Evolutionary conservation across 1,140 invertebrate genomes (phyloP).

Genomic region (Drosophila tsacasi): DNA sequence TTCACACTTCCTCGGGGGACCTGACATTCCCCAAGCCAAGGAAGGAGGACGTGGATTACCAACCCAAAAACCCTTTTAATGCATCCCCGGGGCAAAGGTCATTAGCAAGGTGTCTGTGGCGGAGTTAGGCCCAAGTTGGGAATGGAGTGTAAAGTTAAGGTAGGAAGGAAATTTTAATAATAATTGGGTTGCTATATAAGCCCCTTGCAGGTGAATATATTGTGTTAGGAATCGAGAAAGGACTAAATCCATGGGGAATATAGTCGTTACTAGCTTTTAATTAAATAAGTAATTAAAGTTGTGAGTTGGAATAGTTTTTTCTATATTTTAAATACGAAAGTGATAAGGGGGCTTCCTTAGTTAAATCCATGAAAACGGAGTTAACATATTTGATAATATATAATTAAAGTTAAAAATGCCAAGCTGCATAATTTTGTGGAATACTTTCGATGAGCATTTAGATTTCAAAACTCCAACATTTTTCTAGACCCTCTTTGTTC

Average conservation of each 20-base stretch:
- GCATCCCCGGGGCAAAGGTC: constrained; percentile 26
- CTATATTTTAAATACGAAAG: neutral
- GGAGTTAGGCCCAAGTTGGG: constrained; percentile 8
- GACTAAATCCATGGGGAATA: constrained; percentile 8
- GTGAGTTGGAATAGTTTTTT: neutral
- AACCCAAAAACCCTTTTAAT: constrained; percentile 22
- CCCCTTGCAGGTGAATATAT: too few species aligned
- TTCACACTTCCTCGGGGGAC: constrained; percentile 44
- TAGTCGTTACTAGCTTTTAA: neutral
- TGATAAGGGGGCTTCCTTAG: neutral
- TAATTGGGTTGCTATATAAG: constrained; percentile 3
- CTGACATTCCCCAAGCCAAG: constrained; percentile 46
- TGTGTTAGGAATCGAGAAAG: neutral
- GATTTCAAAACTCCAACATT: too few species aligned
- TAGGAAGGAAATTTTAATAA: constrained; percentile 19
- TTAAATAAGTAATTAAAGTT: neutral
- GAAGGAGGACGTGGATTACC: neutral
- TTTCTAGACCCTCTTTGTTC: neutral
- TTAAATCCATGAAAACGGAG: neutral
- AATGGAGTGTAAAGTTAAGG: constrained; percentile 16
- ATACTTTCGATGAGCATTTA: too few species aligned
- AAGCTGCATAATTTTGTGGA: too few species aligned
- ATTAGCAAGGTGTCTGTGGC: constrained; percentile 25
- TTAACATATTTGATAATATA: too few species aligned
- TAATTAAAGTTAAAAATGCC: too few species aligned